Evolutionary conservation across 2,113 vertebrate genomes (phyloP), one percentile per base, ranked within the genome.

Genomic region (Mirza zaza): DNA sequence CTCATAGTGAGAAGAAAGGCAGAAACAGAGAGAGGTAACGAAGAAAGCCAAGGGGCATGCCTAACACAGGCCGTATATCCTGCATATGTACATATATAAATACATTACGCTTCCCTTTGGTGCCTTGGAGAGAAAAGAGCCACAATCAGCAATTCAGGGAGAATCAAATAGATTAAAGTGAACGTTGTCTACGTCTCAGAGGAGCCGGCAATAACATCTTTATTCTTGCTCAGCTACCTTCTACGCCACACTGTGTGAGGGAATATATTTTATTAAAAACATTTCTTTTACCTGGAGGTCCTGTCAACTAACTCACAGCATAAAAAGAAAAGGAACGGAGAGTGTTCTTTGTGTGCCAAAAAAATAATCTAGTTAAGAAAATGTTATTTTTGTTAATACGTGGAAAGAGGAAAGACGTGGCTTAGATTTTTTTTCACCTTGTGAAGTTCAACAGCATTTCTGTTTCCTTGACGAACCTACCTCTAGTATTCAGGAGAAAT

Each of bases 241-340:
- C 27, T 13, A 32, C 89, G 48, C 36, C 90, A 34, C 50, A 55
- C 59, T 85, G 71, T 25, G 39, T 67, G 85, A 91, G 80, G 94
- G 95, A 96, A 96, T 11, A 82, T 91, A 90, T 96, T 98, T 98
- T 97, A 98, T 97, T 98, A 96, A 98, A 98, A 97, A 77, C 25
- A 34, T 92, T 98, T 98, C 97, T 97, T 98, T 97, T 80, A 98
- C 94, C 57, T 97, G 97, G 96, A 93, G 87, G 80, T 96, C 94
- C 91, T 98, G 82, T 75, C 87, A 97, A 79, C 20, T 59, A 97
- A 90, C 39, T 7, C 96, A 70, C 76, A 82, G 71, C 95, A 97
- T 82, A 96, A 92, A 95, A 97, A 93, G 36, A 57, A 82, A 90
- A 90, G 48, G 92, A 92, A 81, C 34, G 6, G 42, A 83, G 45